Evolutionary conservation across 2,888 invertebrate species (phyloP), one percentile per base, ranked within the genome.

Genomic region (Heteropelma amictum): DNA sequence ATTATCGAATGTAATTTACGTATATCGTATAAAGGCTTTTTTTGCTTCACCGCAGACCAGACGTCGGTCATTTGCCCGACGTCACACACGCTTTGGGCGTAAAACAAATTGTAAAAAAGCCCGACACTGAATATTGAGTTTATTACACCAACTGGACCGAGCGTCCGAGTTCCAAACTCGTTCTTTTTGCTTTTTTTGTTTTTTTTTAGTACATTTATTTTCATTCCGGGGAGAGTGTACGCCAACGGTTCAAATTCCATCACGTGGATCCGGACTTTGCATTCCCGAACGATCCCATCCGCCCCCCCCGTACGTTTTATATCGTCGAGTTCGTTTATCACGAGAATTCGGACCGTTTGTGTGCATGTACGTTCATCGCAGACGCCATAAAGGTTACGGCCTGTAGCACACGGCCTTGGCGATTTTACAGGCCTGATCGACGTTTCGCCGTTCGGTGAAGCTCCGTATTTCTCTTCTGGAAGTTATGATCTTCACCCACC

Each of bases 311-410:
- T 45, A 61, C 30, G 69, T 74, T 74, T 74, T 74, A 74, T 79
- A 71, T 69, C 73, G 67, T 72, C 65, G 68, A 54, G 67, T 23
- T 12, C 67, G 75, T 75, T 76, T 76, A 79, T 79, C 75, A 72
- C 76, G 65, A 72, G 69, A 72, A 64, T 71, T 63, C 51, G 49
- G 45, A 30, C 38, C 51, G 68, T 12, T 40, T 19, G 56, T 56
- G 33, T 30, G 60, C 40, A 33, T 47, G 21, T 54, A 17, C 40
- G 73, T 63, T 67, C 61, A 61, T 54, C 21, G 33, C 65, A 70
- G 70, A 74, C 70, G 65, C 70, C 70, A 74, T 74, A 74, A 74
- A 74, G 58, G 74, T 74, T 74, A 74, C 60, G 70, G 63, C 60
- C 35, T 56, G 38, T 53, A 38, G 26, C 45, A 69, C 63, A 58